Base-by-base conservation (phyloP, 2,113 vertebrate genomes). In the Synchiropus splendidus region DNA sequence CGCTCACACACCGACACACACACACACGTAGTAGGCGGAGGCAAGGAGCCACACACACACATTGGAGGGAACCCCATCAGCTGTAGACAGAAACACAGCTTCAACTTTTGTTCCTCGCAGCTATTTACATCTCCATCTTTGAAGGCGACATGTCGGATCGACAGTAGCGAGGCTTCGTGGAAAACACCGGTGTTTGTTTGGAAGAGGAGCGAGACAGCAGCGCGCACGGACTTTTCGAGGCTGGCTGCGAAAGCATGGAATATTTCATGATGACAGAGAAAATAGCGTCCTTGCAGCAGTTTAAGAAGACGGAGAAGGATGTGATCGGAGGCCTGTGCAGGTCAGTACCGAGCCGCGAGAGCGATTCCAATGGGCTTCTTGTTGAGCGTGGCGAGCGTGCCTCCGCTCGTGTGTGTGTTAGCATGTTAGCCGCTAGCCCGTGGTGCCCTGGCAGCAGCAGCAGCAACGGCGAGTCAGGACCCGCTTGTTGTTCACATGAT, bases 181-280 rank as follows among this genome's bases (percentile, higher is more conserved):
- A 16, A 18, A 27, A n/a, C 14, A 12, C 5, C 16, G 4, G 5
- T 41, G 6, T 21, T 6, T 6, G 11, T 41, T 21, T 27, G 21
- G 53, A 56, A 48, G 39, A 56, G 51, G 39, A n/a, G 46, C 45
- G 49, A 54, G 16, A 40, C 46, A 51, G 21, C 13, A 39, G 59
- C 57, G 55, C 59, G 52, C 54, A 59, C 57, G 64, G 64, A 39
- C 56, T 49, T 54, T 40, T 33, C 49, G 55, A 45, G 43, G 70
- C 66, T 37, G 73, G 61, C 54, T 67, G 31, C 38, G 69, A 61
- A 77, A 83, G 79, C 85, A 91, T 92, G 90, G 90, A 91, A 83
- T 92, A 91, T 83, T 91, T 90, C 86, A 87, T 91, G 89, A 89
- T 91, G 75, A 83, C 89, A 68, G 88, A 90, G 78, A 92, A 92